phyloP scores from a whole-genome alignment of 2,797 vertebrate species.

The Spinus pinus region DNA sequence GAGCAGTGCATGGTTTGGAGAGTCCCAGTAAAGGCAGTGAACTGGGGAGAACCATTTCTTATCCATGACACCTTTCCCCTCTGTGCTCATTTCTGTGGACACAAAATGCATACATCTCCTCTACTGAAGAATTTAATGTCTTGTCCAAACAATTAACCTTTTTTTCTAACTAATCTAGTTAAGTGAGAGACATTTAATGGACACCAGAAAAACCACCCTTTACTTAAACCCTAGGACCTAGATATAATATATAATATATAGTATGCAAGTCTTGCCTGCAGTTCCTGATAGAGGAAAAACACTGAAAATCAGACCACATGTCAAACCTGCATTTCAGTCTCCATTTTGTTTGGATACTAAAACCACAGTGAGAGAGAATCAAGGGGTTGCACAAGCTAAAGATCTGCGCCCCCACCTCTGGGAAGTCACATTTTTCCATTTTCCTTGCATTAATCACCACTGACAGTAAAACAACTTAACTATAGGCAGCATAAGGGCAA shows the following conservation, averaged over 20 bases:
- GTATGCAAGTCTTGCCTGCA: neutral
- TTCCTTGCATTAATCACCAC: neutral
- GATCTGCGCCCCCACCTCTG: neutral
- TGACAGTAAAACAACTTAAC: neutral
- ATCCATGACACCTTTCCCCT: fast-evolving
- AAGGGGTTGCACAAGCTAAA: neutral
- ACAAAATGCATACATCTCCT: neutral
- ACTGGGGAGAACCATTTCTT: neutral
- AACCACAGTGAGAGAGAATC: neutral
- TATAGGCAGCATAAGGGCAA: neutral
- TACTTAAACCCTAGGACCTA: neutral
- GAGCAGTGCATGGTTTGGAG: neutral
- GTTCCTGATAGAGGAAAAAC: neutral
- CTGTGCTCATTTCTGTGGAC: neutral
- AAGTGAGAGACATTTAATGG: neutral
- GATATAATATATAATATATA: neutral
- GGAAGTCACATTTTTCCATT: neutral
- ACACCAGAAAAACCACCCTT: neutral
- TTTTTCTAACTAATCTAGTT: neutral
- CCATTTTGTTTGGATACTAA: neutral
- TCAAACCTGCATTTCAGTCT: neutral
- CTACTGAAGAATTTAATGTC: neutral
- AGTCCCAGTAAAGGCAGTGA: too few species aligned
- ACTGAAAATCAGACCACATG: neutral
- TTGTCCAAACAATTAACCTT: neutral